phyloP scores from a whole-genome alignment of 2,797 vertebrate genomes.

The Mionectes olivaceus region DNA sequence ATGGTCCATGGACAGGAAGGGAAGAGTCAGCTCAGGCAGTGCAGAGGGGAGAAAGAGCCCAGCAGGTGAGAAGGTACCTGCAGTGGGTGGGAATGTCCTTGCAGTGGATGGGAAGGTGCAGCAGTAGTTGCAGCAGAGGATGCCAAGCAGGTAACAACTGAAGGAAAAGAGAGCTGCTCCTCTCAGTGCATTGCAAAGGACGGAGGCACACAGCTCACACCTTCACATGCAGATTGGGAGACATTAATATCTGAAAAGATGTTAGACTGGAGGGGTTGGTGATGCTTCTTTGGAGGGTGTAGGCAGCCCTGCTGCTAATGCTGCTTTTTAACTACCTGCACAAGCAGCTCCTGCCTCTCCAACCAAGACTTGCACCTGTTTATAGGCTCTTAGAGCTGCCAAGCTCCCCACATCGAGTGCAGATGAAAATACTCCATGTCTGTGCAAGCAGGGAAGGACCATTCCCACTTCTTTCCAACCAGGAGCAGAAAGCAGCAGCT shows the following conservation, averaged over 20 bases:
- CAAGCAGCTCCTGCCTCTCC: neutral
- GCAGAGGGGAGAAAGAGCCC: neutral
- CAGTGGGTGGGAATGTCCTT: neutral
- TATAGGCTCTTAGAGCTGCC: neutral
- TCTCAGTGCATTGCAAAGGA: neutral
- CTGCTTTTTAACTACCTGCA: neutral
- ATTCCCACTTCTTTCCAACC: neutral
- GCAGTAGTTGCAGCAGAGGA: neutral
- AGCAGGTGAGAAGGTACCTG: neutral
- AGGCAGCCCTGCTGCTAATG: neutral
- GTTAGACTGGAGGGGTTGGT: neutral
- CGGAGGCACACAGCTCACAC: fast-evolving
- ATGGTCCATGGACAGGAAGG: fast-evolving
- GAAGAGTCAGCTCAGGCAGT: neutral
- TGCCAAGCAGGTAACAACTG: neutral
- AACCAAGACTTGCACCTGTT: neutral
- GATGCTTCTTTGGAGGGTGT: neutral
- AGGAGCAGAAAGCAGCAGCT: neutral
- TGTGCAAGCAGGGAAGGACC: neutral
- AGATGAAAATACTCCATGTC: neutral
- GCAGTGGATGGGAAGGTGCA: neutral
- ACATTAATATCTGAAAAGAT: neutral
- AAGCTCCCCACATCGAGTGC: neutral
- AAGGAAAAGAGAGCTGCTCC: neutral
- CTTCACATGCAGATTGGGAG: neutral